These are phyloP conservation scores for Marmota flaviventris DNA, from an alignment of 2,113 vertebrate species.

Conservation along the genomic window DNA sequence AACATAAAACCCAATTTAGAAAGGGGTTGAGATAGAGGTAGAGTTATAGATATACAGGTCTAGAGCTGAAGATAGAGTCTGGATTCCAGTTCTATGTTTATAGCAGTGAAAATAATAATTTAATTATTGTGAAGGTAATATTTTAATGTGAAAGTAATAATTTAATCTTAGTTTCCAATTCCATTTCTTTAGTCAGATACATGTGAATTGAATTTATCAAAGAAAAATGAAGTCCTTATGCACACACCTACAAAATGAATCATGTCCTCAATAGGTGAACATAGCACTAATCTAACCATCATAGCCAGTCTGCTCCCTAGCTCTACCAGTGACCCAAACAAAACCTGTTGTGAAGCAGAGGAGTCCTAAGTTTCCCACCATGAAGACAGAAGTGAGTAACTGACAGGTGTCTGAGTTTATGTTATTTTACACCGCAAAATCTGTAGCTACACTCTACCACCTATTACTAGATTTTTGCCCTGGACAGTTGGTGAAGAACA, in stretches of 20 bases:
- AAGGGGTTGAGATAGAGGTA: background rate
- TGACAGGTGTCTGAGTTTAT: background rate
- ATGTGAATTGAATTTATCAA: background rate
- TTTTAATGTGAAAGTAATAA: background rate
- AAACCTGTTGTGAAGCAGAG: background rate
- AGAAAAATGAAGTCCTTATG: background rate
- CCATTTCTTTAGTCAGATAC: background rate
- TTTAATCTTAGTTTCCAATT: conserved; percentile 22
- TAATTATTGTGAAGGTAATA: background rate
- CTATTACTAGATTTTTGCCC: background rate
- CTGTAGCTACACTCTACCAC: background rate
- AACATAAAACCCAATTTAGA: background rate
- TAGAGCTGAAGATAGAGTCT: background rate
- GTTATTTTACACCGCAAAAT: background rate
- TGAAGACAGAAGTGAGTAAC: background rate
- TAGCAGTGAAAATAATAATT: background rate
- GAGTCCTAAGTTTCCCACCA: background rate
- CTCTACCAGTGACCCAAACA: background rate
- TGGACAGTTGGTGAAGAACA: background rate
- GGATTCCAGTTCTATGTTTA: background rate
- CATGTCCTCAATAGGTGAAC: background rate
- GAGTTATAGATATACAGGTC: background rate
- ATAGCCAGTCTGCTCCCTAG: background rate
- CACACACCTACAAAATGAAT: background rate
- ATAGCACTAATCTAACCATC: background rate